Percentiles rank a stretch among this genome's conserved stretches.
These are phyloP conservation scores for Aspiorhynchus laticeps DNA, from an alignment of 2,113 vertebrate species.

Conservation along the genomic window DNA sequence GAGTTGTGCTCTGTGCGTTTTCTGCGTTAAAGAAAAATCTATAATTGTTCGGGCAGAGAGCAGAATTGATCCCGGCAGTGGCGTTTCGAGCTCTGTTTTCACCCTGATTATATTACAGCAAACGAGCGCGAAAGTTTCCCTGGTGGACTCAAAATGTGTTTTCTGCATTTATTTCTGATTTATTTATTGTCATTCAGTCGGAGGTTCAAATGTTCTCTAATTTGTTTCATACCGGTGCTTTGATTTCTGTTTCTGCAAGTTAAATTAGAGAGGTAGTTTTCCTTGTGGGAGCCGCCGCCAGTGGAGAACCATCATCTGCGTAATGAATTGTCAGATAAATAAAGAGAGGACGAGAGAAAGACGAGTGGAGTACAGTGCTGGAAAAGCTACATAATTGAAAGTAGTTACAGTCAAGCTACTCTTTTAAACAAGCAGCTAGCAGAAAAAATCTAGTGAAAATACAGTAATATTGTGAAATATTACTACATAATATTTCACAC, in stretches of 20 bases:
- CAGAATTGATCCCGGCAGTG: constrained; percentile 19
- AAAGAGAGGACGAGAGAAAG: constrained; percentile 5
- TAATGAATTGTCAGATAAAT: constrained; percentile 25
- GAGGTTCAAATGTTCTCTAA: constrained; percentile 25
- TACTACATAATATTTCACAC: neutral
- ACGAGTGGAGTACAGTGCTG: neutral
- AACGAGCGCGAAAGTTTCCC: neutral
- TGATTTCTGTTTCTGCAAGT: constrained; percentile 13
- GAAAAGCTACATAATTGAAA: neutral
- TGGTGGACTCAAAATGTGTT: constrained; percentile 8
- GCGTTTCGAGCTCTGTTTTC: neutral
- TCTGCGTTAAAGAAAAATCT: constrained; percentile 27
- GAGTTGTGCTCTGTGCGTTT: constrained; percentile 7
- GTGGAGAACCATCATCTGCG: constrained; percentile 15
- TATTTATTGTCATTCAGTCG: constrained; percentile 4
- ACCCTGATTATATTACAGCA: constrained; percentile 18
- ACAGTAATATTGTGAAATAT: neutral
- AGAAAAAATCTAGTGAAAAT: neutral
- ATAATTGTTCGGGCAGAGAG: constrained; percentile 29
- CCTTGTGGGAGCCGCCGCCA: neutral
- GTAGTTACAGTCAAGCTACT: neutral
- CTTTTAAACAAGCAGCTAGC: neutral
- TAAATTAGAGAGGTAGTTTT: constrained; percentile 23
- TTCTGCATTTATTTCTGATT: constrained; percentile 6
- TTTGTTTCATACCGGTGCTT: constrained; percentile 24